These are phyloP conservation scores for Cyrtorhinus lividipennis DNA, from an alignment of 1,140 invertebrate genomes.

Conservation along the genomic window DNA sequence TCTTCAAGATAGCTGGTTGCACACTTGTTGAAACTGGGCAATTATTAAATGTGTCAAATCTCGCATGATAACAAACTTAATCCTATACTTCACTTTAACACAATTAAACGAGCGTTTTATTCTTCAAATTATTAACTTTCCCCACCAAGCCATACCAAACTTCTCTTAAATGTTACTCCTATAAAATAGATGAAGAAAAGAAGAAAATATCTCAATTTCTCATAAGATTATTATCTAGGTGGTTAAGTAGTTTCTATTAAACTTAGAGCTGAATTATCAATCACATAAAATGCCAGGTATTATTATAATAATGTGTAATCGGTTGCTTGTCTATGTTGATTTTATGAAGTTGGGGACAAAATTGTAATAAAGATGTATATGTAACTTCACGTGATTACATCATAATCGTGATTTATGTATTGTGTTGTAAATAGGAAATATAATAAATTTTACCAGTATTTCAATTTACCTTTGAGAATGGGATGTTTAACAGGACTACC, in stretches of 20 bases:
- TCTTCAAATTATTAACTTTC: neutral
- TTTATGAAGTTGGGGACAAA: neutral
- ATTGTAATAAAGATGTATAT: conserved; percentile 1
- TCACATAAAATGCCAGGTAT: conserved; percentile 1
- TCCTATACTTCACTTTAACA: no score
- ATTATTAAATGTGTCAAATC: neutral
- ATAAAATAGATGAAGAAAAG: no score
- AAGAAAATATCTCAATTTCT: conserved; percentile 4
- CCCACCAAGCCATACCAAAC: neutral
- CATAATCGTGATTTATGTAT: conserved; percentile 9
- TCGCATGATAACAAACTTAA: neutral
- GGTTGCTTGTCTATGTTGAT: conserved; percentile 18
- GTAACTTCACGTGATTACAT: conserved; percentile 1
- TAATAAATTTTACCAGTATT: conserved; percentile 2
- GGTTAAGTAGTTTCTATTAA: conserved; percentile 12
- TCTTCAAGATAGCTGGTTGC: no score
- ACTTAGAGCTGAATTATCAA: conserved; percentile 3
- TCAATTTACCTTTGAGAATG: neutral
- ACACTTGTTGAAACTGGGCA: no score
- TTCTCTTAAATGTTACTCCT: neutral
- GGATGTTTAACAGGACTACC: no score
- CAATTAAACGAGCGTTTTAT: no score
- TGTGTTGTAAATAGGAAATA: conserved; percentile 18
- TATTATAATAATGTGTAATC: conserved; percentile 16
- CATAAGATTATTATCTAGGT: conserved; percentile 10